Percentiles rank a stretch among this genome's conserved stretches.
These are phyloP conservation scores for Holcopasites calliopsidis DNA, from an alignment of 1,140 invertebrate genomes.

Conservation along the genomic window DNA sequence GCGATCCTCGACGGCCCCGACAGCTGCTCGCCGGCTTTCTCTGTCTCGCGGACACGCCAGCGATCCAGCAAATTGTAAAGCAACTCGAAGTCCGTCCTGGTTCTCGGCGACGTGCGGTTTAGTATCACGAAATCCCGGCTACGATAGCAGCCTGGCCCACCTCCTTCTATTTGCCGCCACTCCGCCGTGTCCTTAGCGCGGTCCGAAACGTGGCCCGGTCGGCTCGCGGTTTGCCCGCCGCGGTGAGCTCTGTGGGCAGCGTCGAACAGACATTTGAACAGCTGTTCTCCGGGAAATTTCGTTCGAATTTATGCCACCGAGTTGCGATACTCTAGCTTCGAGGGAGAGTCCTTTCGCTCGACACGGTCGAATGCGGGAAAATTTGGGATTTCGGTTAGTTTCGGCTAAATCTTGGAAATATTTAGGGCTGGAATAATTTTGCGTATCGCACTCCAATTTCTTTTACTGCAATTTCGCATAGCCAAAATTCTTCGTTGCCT, in stretches of 20 bases:
- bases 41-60: constrained; percentile 84
- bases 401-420: not conserved
- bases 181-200: not conserved
- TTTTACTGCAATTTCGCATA: no score
- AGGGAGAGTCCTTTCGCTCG: not conserved
- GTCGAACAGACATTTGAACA: constrained; percentile 3
- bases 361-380: not conserved
- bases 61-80: constrained; percentile 83
- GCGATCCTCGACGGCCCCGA: constrained; percentile 82
- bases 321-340: not conserved
- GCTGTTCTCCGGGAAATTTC: not conserved
- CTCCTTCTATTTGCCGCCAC: not conserved
- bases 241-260: constrained; percentile 60
- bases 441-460: no score
- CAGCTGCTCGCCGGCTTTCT: constrained; percentile 79
- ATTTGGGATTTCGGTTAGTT: not conserved
- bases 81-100: constrained; percentile 83
- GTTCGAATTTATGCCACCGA: not conserved
- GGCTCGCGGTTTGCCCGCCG: constrained; percentile 4
- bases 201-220: not conserved
- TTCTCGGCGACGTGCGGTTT: constrained; percentile 64
- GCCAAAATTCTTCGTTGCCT: no score
- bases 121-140: constrained; percentile 58
- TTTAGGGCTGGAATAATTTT: no score
- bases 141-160: constrained; percentile 21